Evolutionary conservation across 2,888 invertebrate species (phyloP).

Genomic region (Ochropleura plecta): DNA sequence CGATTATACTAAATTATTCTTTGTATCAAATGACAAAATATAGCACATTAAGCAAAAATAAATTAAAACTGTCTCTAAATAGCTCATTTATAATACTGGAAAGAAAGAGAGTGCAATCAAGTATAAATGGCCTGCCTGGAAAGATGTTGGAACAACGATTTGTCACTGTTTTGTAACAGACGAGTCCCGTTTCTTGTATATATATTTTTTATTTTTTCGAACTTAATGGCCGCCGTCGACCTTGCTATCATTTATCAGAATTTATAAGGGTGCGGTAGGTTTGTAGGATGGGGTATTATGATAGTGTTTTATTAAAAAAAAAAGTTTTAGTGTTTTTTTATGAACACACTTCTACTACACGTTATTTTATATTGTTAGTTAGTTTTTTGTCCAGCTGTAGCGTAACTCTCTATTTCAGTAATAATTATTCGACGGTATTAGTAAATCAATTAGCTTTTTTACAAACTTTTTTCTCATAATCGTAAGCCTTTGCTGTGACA

Average conservation of each 20-base stretch:
- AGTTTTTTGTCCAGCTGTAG: neutral
- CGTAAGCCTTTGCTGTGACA: neutral
- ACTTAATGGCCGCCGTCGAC: conserved; percentile 67
- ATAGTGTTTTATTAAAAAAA: conserved; percentile 25
- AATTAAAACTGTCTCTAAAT: conserved; percentile 21
- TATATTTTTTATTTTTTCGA: conserved; percentile 69
- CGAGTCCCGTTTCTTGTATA: conserved; percentile 64
- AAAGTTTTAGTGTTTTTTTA: neutral
- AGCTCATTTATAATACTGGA: conserved; percentile 55
- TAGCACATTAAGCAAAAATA: conserved; percentile 10
- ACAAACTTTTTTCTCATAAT: neutral
- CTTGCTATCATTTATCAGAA: conserved; percentile 69
- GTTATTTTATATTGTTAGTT: neutral
- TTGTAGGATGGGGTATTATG: conserved; percentile 28
- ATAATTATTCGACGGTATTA: neutral
- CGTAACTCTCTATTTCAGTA: neutral
- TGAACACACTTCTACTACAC: neutral
- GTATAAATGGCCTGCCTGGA: conserved; percentile 68
- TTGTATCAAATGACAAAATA: conserved; percentile 1
- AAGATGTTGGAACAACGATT: conserved; percentile 70
- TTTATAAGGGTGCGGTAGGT: conserved; percentile 60
- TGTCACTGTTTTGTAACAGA: conserved; percentile 74
- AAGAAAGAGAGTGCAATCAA: conserved; percentile 73
- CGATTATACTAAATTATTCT: neutral
- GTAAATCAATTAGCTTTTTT: too few species aligned